Percentiles rank a stretch among this genome's conserved stretches.
Conservation (phyloP, 2,797 vertebrate genomes). For the Hephaestus fuliginosus region DNA sequence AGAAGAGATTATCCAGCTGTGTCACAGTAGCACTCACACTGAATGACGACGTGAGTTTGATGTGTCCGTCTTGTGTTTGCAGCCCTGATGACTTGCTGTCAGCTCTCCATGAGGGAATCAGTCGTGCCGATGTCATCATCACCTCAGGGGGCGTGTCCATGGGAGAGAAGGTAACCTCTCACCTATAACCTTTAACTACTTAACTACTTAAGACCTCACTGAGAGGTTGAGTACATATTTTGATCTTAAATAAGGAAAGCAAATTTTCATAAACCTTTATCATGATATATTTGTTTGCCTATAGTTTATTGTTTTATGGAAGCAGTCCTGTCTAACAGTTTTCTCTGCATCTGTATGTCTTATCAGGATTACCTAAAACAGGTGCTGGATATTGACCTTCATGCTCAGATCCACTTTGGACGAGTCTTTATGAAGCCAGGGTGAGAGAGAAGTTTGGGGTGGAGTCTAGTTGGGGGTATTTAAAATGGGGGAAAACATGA, state of each 20-base stretch:
- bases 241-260: neutral
- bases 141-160: slow-evolving; percentile 99
- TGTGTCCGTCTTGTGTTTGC: slow-evolving; percentile 62
- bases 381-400: slow-evolving; percentile 99
- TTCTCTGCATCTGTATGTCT: slow-evolving; percentile 22
- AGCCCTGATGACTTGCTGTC: slow-evolving; percentile 98
- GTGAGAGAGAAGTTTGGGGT: slow-evolving; percentile 54
- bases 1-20: neutral
- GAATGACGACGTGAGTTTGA: neutral
- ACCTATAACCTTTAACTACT: neutral
- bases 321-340: neutral
- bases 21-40: no score
- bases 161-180: slow-evolving; percentile 94
- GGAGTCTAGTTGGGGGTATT: neutral
- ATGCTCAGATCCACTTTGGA: slow-evolving; percentile 99
- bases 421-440: slow-evolving; percentile 99
- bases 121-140: slow-evolving; percentile 99
- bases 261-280: neutral
- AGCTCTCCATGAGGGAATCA: slow-evolving; percentile 98
- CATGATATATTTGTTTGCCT: neutral
- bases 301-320: neutral
- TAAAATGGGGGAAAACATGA: neutral
- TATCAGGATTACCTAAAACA: slow-evolving; percentile 98
- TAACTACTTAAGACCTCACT: neutral
- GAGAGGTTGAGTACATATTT: neutral